Evolutionary conservation across 2,113 vertebrate genomes (phyloP).

Genomic region (Sus scrofa): T2T-Sscrofa CM000819.6:72330501-72331000

Average conservation of each 20-base stretch:
- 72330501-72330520: neutral
- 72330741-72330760: neutral
- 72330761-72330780: neutral
- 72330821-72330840: neutral
- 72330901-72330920: neutral
- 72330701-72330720: neutral
- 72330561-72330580: neutral
- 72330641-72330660: neutral
- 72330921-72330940: neutral
- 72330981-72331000: neutral
- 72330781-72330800: neutral
- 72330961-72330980: neutral
- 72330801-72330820: neutral
- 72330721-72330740: neutral
- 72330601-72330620: neutral
- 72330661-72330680: neutral
- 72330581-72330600: neutral
- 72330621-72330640: neutral
- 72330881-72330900: neutral
- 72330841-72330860: neutral
- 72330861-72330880: neutral
- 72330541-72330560: neutral
- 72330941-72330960: neutral
- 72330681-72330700: neutral
- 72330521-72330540: neutral